A percentile compares a stretch with the other conserved stretches of the same genome.
These are phyloP conservation scores for Cotesia vestalis DNA, from an alignment of 1,140 invertebrate genomes.

Conservation along the genomic window DNA sequence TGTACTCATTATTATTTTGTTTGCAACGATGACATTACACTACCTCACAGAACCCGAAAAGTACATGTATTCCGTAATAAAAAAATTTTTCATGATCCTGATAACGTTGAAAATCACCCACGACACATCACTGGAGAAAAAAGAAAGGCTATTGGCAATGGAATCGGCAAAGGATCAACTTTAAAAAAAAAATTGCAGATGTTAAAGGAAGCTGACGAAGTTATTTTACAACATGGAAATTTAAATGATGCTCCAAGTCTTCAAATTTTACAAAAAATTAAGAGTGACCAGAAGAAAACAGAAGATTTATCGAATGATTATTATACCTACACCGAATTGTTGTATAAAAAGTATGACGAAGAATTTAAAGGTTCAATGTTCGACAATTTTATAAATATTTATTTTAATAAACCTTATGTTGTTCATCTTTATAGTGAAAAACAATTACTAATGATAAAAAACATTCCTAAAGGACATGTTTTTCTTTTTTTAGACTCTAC, in stretches of 20 bases:
- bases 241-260: neutral
- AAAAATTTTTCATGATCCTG: neutral
- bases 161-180: neutral
- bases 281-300: neutral
- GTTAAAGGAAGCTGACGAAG: neutral
- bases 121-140: neutral
- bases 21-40: neutral
- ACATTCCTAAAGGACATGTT: neutral
- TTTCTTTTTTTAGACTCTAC: conserved; percentile 27
- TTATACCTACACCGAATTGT: neutral
- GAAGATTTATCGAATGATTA: neutral
- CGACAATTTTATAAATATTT: neutral
- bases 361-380: neutral
- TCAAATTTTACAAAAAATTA: conserved; percentile 2
- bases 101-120: neutral
- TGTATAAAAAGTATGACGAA: neutral
- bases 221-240: neutral
- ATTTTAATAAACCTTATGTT: neutral
- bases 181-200: conserved; percentile 11
- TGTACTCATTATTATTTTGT: neutral
- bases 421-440: conserved; percentile 8
- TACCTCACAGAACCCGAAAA: neutral
- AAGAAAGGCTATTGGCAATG: neutral
- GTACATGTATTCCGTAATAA: neutral
- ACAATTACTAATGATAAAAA: conserved; percentile 9